These are phyloP conservation scores for Heliconius cydno DNA, from an alignment of 2,888 invertebrate species.

Conservation along the genomic window DNA sequence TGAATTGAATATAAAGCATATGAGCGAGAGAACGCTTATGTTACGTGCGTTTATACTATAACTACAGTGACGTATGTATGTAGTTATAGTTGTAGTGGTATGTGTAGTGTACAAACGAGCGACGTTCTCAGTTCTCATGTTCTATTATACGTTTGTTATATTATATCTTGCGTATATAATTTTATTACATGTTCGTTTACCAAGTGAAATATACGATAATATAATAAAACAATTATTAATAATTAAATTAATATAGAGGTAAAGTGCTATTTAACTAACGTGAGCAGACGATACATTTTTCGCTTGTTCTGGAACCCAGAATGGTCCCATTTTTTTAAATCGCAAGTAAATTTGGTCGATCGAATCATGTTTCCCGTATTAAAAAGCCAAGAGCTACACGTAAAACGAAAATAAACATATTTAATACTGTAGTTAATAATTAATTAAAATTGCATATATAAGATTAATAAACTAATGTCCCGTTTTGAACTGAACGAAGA, in stretches of 20 bases:
- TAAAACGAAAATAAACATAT: too few relatives aligned
- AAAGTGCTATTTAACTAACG: background rate
- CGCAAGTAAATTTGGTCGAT: too few relatives aligned
- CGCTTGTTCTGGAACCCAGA: too few relatives aligned
- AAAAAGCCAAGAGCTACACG: too few relatives aligned
- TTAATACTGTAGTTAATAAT: too few relatives aligned
- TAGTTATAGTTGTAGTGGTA: slow-evolving; percentile 30
- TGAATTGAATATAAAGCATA: slow-evolving; percentile 54
- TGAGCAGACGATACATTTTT: too few relatives aligned
- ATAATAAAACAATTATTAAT: background rate
- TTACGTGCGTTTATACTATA: slow-evolving; percentile 43
- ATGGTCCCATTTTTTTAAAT: too few relatives aligned
- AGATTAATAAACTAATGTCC: too few relatives aligned
- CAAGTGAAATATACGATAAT: background rate
- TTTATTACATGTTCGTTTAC: slow-evolving; percentile 47
- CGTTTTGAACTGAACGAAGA: too few relatives aligned
- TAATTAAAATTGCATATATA: too few relatives aligned
- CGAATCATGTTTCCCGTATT: too few relatives aligned
- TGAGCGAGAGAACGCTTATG: slow-evolving; percentile 52
- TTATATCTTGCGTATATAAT: slow-evolving; percentile 43
- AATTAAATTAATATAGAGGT: slow-evolving; percentile 4
- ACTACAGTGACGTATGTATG: slow-evolving; percentile 41
- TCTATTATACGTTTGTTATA: slow-evolving; percentile 48
- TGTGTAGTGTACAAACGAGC: slow-evolving; percentile 51
- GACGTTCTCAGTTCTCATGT: slow-evolving; percentile 47